Base-by-base conservation (phyloP, 2,888 invertebrate genomes). In the Hololepta plana region DNA sequence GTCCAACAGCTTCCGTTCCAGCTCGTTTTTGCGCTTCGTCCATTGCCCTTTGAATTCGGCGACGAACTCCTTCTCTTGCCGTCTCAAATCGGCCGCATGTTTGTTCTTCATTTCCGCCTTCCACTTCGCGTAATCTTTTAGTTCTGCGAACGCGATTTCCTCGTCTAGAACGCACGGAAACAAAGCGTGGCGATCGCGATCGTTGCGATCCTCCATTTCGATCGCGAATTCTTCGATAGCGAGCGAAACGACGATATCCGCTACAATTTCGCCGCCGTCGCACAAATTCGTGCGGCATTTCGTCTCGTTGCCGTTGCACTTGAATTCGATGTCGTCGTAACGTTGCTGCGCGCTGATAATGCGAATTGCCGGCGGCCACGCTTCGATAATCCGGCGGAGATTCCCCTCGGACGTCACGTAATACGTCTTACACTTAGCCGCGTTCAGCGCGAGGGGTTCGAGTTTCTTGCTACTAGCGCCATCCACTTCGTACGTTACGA, bases 71-170 rank as follows among this genome's bases (percentile, higher is more conserved):
- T 39, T 35, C 30, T 40, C 35, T 17, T 33, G 40, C 3, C 35
- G 32, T 17, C 41, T 38, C 41, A 72, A 65, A 49, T 71, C 70
- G 20, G 52, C 47, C 40, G 65, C 60, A 40, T 70, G 77, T 4
- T 66, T 43, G 32, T 66, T 60, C 41, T 72, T 68, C 40, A 76
- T 70, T 13, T 62, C 58, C 33, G 67, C 64, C 42, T 76, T 80
- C 79, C 80, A 81, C 12, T 67, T 67, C 41, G 74, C 73, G 2
- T 81, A 51, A 33, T 76, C 74, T 16, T 67, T 60, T 0, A 76
- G 62, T 37, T 68, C 63, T 47, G 4, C 17, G 4, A 60, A 51
- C 1, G 55, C 54, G 32, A 59, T 40, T n/a, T 43, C 32, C 28
- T 53, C 53, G 26, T 51, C 51, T 4, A 53, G 26, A 15, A 53